Evolutionary conservation across 2,113 vertebrate genomes (phyloP).

Genomic region (Tachysurus vachellii): DNA sequence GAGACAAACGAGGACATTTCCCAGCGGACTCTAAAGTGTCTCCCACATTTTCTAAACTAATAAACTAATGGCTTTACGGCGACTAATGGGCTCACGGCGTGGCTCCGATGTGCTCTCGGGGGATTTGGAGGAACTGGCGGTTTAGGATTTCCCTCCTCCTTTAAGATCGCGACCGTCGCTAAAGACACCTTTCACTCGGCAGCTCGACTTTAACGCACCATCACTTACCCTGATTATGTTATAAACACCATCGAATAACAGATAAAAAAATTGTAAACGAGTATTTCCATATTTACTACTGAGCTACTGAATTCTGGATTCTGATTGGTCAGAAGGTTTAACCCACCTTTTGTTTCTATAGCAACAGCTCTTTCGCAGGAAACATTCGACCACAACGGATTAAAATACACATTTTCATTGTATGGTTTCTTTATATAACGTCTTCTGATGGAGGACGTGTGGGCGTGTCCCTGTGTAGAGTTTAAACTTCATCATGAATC

Average conservation of each 20-base stretch:
- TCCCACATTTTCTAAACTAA: conserved; percentile 32
- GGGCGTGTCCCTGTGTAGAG: no score
- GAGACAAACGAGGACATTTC: conserved; percentile 39
- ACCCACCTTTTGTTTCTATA: not conserved
- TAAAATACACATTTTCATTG: not conserved
- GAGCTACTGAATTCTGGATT: not conserved
- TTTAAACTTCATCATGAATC: no score
- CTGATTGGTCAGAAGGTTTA: not conserved
- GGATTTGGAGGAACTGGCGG: not conserved
- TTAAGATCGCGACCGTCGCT: not conserved
- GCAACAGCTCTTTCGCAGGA: not conserved
- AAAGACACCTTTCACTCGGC: no score
- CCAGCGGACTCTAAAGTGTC: conserved; percentile 27
- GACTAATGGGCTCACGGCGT: conserved; percentile 29
- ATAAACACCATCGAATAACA: not conserved
- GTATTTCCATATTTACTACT: not conserved
- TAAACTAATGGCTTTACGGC: conserved; percentile 37
- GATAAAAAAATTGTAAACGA: no score
- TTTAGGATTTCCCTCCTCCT: conserved; percentile 26
- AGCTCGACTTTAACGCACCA: not conserved
- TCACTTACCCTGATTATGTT: not conserved
- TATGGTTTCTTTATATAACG: not conserved
- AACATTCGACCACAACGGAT: not conserved
- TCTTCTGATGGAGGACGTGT: not conserved
- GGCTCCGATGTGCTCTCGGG: conserved; percentile 1